Percentiles rank a stretch among this genome's conserved stretches.
Evolutionary conservation across 2,113 vertebrate genomes (phyloP).

Genomic region (Galemys pyrenaicus): DNA sequence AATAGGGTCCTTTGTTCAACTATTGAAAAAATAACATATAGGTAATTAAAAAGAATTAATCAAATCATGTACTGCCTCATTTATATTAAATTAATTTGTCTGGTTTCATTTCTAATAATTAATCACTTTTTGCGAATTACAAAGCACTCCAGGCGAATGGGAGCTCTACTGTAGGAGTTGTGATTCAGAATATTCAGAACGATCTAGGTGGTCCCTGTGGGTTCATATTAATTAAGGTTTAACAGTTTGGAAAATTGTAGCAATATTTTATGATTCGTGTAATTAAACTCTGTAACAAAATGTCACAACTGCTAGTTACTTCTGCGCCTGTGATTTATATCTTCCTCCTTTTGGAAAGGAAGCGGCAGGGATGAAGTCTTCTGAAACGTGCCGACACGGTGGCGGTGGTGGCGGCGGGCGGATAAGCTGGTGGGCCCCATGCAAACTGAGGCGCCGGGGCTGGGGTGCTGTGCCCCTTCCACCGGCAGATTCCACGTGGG

Average conservation of each 20-base stretch:
- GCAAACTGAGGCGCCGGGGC: constrained; percentile 73
- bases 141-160: constrained; percentile 81
- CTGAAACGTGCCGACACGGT: constrained; percentile 78
- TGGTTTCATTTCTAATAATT: constrained; percentile 90
- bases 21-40: constrained; percentile 96
- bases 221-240: constrained; percentile 91
- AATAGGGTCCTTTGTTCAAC: constrained; percentile 90
- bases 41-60: constrained; percentile 99
- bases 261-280: constrained; percentile 91
- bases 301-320: constrained; percentile 87
- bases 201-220: constrained; percentile 87
- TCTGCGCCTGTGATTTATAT: constrained; percentile 88
- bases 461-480: constrained; percentile 61
- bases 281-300: constrained; percentile 90
- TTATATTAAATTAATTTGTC: constrained; percentile 99
- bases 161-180: constrained; percentile 80
- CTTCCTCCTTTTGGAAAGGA: constrained; percentile 83
- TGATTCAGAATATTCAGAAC: constrained; percentile 85
- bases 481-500: constrained; percentile 71
- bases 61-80: constrained; percentile 94
- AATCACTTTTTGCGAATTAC: constrained; percentile 87
- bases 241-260: constrained; percentile 90
- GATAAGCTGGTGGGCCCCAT: constrained; percentile 69
- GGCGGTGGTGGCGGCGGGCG: constrained; percentile 70
- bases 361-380: constrained; percentile 84